A percentile compares a stretch with the other conserved stretches of the same genome.
Evolutionary conservation across 2,888 invertebrate genomes (phyloP).

Genomic region (Eretmocerus hayati): DNA sequence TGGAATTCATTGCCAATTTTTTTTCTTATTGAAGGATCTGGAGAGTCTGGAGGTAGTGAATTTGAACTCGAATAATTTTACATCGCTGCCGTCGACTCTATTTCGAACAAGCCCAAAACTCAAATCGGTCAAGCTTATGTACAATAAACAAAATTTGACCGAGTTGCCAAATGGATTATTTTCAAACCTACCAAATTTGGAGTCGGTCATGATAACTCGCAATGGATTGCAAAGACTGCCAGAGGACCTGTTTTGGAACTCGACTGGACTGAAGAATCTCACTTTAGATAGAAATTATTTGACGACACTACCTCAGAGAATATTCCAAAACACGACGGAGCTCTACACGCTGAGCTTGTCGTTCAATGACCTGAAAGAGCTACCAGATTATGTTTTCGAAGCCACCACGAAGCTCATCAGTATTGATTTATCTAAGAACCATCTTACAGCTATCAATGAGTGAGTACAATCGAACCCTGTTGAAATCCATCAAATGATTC

Average conservation of each 20-base stretch:
- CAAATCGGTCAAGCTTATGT: conserved; percentile 41
- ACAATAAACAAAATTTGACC: conserved; percentile 48
- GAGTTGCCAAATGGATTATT: conserved; percentile 56
- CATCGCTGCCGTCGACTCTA: conserved; percentile 55
- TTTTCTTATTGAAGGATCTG: conserved; percentile 47
- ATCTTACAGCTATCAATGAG: conserved; percentile 54
- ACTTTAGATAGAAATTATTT: conserved; percentile 53
- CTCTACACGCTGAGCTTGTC: conserved; percentile 60
- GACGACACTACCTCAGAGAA: conserved; percentile 51
- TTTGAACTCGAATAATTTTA: conserved; percentile 62
- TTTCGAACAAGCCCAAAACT: conserved; percentile 54
- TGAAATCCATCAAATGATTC: no score
- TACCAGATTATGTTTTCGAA: conserved; percentile 57
- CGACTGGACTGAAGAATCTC: conserved; percentile 54
- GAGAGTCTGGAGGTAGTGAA: conserved; percentile 58
- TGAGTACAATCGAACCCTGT: conserved; percentile 46
- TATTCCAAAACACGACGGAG: conserved; percentile 59
- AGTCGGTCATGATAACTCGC: conserved; percentile 52
- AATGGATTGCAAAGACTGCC: conserved; percentile 56
- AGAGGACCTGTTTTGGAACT: conserved; percentile 57
- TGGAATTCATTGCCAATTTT: background rate
- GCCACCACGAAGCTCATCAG: conserved; percentile 52
- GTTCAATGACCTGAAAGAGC: conserved; percentile 55
- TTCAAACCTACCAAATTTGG: conserved; percentile 54
- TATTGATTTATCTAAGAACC: conserved; percentile 62